Percentiles rank a stretch among this genome's conserved stretches.
phyloP scores from a whole-genome alignment of 2,888 invertebrate genomes.

The Danaus chrysippus region DNA sequence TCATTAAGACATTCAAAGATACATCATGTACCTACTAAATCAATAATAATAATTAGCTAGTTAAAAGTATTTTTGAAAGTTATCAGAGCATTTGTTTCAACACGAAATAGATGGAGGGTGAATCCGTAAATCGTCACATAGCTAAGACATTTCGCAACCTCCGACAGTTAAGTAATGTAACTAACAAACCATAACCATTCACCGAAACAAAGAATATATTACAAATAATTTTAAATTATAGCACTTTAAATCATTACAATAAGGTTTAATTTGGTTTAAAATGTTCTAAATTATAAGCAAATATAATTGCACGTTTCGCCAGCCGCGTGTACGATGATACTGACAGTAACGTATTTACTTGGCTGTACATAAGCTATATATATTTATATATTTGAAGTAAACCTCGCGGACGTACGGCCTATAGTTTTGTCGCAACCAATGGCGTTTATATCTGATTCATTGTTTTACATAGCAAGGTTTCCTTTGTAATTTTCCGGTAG shows the following conservation, averaged over 20 bases:
- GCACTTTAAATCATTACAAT: conserved; percentile 10
- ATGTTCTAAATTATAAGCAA: conserved; percentile 13
- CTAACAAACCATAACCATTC: conserved; percentile 64
- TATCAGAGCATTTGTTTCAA: neutral
- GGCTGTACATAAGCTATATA: conserved; percentile 28
- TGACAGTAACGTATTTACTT: conserved; percentile 25
- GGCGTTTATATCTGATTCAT: conserved; percentile 38
- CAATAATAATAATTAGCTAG: too few relatives aligned
- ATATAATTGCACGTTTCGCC: conserved; percentile 26
- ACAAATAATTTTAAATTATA: conserved; percentile 18
- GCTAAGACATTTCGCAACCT: conserved; percentile 64
- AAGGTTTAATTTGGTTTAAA: conserved; percentile 14
- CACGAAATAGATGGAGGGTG: conserved; percentile 2
- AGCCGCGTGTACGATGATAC: conserved; percentile 31
- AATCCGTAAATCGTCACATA: conserved; percentile 19
- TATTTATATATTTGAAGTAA: conserved; percentile 17
- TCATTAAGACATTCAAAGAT: neutral
- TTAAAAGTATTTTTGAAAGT: too few relatives aligned
- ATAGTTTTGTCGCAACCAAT: conserved; percentile 57
- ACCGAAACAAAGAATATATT: conserved; percentile 46
- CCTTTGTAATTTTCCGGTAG: conserved; percentile 70
- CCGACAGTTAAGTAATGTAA: conserved; percentile 59
- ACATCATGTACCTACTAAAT: neutral
- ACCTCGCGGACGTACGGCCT: conserved; percentile 45
- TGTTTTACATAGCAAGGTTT: conserved; percentile 41